Base-by-base conservation (phyloP, 2,113 vertebrate genomes). In the Gymnogyps californianus region DNA sequence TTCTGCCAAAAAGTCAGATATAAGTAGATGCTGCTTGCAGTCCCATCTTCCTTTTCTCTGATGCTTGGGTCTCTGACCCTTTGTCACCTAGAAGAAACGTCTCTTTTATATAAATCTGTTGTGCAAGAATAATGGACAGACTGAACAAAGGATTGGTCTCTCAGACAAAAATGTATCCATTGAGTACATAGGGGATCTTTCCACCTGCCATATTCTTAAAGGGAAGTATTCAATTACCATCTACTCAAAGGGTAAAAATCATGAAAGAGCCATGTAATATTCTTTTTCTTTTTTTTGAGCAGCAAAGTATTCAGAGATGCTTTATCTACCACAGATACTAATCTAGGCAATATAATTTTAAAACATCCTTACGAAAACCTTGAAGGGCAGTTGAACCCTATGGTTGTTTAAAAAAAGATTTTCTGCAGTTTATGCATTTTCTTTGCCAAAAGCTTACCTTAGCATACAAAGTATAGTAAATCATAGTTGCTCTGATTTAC, bases 141-240 rank as follows among this genome's bases (percentile, higher is more conserved):
- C 28, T 16, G 97, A 98, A 98, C 97, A 98, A 98, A 98, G 96
- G 91, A 25, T 16, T 71, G 40, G 79, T 90, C 78, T 90, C 57
- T 65, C 70, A 94, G 87, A 95, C 82, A 94, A 95, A 97, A 91
- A 85, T 20, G 76, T 86, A 92, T 96, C 97, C 98, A 98, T 97
- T 98, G 98, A 97, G 97, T 95, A 98, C 98, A 98, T 96, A 98
- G 91, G 89, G 61, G 90, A 95, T 98, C 97, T 95, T 96, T 97
- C 97, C 96, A 96, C 95, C 98, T 97, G 97, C 98, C 94, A 92
- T 97, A 83, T 86, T 98, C 98, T 97, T 92, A 97, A 97, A 98
- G 97, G 90, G 93, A 98, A 97, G 94, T 97, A 97, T 98, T 98
- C 98, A 98, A 97, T 98, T 98, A 98, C 82, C 79, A 87, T 80